Base-by-base conservation (phyloP, 2,888 invertebrate genomes). In the Priocnemis perturbator region DNA sequence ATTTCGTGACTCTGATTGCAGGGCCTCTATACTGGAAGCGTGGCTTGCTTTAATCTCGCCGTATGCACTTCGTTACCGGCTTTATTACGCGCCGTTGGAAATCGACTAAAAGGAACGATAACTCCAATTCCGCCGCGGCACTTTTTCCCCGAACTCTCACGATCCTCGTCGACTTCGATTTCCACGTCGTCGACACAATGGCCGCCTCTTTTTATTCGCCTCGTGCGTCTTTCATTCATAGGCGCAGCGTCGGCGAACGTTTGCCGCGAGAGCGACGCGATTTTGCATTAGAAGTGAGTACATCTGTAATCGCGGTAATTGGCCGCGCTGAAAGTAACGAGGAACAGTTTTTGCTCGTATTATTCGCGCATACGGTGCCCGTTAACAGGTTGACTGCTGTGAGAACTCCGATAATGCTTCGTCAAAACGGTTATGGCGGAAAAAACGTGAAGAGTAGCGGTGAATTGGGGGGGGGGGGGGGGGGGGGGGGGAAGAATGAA, bases 291-390 rank as follows among this genome's bases (percentile, higher is more conserved):
- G 78, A 78, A 67, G 56, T 15, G 44, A 73, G 73, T 64, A 76
- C 81, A 77, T 80, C 79, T 73, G 63, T 79, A 79, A 81, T 83
- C 77, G 78, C 69, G 60, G 70, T 82, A 81, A 83, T 84, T 81
- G 73, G 76, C 76, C 75, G 66, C 11, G 11, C 37, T 37, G 77
- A 78, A 79, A 81, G 74, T 77, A 81, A 83, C 74, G 81, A 78
- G 71, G 69, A 61, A 23, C 17, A 11, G 21, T 20, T 56, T 66
- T 68, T 71, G 61, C 48, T 21, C 11, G 11, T 20, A 17, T 44
- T 19, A 20, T 55, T 26, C 47, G 52, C 55, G 17, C 56, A 15
- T 55, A 21, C 52, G 45, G 21, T 15, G 20, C n/a, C 37, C 14
- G 17, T 67, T 64, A 62, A 65, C 67, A 26, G 2, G 20, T 50